Conservation (phyloP, 2,888 invertebrate species). For the Calameuta filiformis region DNA sequence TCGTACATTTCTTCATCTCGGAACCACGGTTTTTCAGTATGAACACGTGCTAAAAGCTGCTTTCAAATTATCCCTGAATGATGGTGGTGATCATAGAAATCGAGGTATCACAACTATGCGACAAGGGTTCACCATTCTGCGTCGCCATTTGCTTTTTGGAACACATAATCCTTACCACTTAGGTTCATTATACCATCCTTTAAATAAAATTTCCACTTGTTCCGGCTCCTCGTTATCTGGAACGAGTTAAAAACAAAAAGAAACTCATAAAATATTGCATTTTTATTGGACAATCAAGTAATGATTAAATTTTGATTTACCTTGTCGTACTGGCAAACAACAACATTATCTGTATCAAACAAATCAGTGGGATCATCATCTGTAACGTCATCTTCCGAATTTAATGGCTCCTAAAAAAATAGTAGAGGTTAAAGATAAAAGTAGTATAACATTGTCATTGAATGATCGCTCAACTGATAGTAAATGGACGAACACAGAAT, state of each 20-base stretch:
- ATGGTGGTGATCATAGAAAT: neutral
- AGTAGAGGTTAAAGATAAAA: constrained; percentile 4
- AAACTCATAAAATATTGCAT: neutral
- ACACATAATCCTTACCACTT: constrained; percentile 97
- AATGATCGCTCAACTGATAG: neutral
- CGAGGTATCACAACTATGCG: constrained; percentile 25
- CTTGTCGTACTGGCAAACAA: constrained; percentile 99
- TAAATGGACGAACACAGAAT: neutral
- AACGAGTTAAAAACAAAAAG: constrained; percentile 37
- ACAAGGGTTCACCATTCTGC: constrained; percentile 89
- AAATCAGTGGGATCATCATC: constrained; percentile 95
- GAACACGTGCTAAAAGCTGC: constrained; percentile 6
- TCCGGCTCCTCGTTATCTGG: constrained; percentile 95
- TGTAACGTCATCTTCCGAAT: constrained; percentile 97
- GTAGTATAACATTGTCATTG: neutral
- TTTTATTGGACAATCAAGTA: neutral
- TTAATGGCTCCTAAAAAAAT: constrained; percentile 83
- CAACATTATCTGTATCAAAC: constrained; percentile 99
- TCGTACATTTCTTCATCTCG: constrained; percentile 13
- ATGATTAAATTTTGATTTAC: constrained; percentile 64
- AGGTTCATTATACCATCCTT: constrained; percentile 99
- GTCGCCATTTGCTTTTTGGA: constrained; percentile 98
- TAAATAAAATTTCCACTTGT: constrained; percentile 99
- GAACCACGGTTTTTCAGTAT: constrained; percentile 8
- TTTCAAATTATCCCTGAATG: constrained; percentile 1